phyloP scores from a whole-genome alignment of 2,888 invertebrate species.

The Lasioglossum villosulum region DNA sequence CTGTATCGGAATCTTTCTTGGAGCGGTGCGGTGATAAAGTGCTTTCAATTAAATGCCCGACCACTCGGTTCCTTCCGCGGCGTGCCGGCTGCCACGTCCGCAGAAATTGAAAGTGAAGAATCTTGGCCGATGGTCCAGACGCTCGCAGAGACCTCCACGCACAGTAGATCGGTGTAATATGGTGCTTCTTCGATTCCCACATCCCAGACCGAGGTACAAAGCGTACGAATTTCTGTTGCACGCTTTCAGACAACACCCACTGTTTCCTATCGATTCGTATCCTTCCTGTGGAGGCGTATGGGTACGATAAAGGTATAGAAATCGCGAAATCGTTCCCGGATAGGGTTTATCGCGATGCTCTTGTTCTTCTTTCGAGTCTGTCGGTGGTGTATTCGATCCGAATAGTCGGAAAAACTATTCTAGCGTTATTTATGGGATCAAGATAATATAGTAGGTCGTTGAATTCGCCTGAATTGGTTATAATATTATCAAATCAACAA shows the following conservation, averaged over 20 bases:
- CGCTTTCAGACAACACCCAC: neutral
- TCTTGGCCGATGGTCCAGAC: neutral
- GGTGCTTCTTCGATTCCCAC: neutral
- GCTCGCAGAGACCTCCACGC: neutral
- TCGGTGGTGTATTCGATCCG: no score
- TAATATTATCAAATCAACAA: no score
- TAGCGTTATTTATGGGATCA: no score
- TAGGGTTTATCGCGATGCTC: neutral
- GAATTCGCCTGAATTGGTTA: no score
- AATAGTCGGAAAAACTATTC: no score
- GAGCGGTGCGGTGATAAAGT: neutral
- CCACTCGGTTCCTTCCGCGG: neutral
- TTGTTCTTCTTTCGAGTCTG: no score
- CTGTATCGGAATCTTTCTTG: neutral
- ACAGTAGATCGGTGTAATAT: neutral
- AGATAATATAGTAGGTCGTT: no score
- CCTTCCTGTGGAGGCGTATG: no score
- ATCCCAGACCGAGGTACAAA: neutral
- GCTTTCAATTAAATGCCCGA: neutral
- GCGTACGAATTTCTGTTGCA: conserved; percentile 23
- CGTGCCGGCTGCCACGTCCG: neutral
- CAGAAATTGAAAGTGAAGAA: neutral
- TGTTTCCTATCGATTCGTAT: neutral
- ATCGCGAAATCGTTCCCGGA: neutral
- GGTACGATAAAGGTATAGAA: neutral